Evolutionary conservation across 1,140 invertebrate genomes (phyloP), one percentile per base, ranked within the genome.

Genomic region (Mylabris phalerata): DNA sequence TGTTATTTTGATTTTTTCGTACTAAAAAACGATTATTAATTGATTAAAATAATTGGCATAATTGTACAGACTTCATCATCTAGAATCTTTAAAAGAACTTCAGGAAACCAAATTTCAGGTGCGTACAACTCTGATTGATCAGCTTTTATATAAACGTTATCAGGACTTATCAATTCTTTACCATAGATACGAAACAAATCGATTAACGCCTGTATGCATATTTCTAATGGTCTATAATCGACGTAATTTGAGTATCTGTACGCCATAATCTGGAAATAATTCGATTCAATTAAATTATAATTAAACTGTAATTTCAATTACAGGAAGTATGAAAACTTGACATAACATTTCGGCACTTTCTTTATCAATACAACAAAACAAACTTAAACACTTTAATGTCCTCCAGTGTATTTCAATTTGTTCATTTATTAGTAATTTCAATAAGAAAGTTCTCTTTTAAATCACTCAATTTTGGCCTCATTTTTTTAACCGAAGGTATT

Each of bases 31-130:
- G 19, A 19, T 19, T 19, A 19, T 19, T 19, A 19, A 19, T 19
- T 19, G 19, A 19, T 19, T 19, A 19, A 19, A 19, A 19, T 19
- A 19, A 19, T 19, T 19, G 19, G 19, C 1, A 1, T 19, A 19
- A 19, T 19, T 19, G 19, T 19, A 60, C 46, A 48, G 11, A 67
- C 67, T 50, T 69, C 63, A 52, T 67, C 66, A 50, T 69, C 66
- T 40, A 69, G 48, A 59, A 69, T 64, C 44, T 66, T 61, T 32
- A 69, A 49, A 10, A 64, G 54, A 41, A 67, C 61, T 10, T 64
- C 64, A 38, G 67, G 24, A 27, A 40, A 38, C 62, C 64, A 9
- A 64, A 41, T 32, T 52, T 56, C 10, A 62, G 50, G 46, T 44
- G 61, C 0, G 45, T 59, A 9, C 7, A 32, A 19, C 19, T 47